Conservation (phyloP, 53 echinoderm and acorn worm species). For the Stichopus horrens region DNA sequence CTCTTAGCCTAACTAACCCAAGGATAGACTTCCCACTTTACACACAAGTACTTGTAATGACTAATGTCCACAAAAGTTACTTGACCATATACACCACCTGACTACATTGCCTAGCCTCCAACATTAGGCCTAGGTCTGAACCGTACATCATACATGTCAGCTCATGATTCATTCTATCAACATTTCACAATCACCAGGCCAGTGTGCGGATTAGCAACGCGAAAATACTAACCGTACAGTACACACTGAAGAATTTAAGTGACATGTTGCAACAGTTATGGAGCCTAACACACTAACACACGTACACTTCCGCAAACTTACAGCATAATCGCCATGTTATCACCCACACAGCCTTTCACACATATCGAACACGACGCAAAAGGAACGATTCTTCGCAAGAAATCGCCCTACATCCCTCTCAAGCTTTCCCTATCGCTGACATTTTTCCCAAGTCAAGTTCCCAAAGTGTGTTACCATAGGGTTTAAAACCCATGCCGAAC, state of each 20-base stretch:
- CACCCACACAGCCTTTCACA: conserved; percentile 33
- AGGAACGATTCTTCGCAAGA: conserved; percentile 29
- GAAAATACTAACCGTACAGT: too few species aligned
- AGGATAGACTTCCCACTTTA: too few species aligned
- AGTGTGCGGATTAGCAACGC: too few species aligned
- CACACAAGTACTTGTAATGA: too few species aligned
- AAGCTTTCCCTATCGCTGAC: conserved; percentile 4
- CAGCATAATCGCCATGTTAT: conserved; percentile 23
- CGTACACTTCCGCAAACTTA: conserved; percentile 45
- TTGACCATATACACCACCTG: too few species aligned
- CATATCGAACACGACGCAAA: conserved; percentile 29
- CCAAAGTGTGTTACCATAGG: conserved; percentile 41
- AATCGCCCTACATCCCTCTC: conserved; percentile 28
- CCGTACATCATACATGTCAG: too few species aligned
- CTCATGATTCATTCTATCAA: not conserved
- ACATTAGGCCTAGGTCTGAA: too few species aligned
- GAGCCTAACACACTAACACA: conserved; percentile 40
- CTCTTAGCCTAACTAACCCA: too few species aligned
- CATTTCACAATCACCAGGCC: not conserved
- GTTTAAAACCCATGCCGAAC: conserved; percentile 49
- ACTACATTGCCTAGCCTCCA: too few species aligned
- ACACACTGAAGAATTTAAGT: too few species aligned
- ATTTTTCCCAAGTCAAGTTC: conserved; percentile 42
- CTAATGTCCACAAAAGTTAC: too few species aligned
- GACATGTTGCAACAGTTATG: not conserved